Evolutionary conservation across 2,888 invertebrate species (phyloP).

Genomic region (Arenicola marina): DNA sequence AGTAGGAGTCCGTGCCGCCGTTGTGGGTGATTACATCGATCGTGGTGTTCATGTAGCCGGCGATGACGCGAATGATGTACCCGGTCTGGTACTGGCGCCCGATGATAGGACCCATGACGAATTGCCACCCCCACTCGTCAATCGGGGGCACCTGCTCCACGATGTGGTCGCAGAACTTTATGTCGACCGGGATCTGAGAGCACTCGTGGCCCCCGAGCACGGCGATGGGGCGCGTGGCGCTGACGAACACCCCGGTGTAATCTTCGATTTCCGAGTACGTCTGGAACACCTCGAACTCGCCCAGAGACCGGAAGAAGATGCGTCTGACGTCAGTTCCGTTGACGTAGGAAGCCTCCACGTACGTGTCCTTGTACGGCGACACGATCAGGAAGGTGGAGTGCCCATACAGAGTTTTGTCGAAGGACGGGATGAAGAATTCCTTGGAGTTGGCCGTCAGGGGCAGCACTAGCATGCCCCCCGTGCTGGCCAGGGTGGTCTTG

Average conservation of each 20-base stretch:
- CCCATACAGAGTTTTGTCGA: no score
- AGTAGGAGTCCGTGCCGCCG: no score
- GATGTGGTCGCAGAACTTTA: background rate
- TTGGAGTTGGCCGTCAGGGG: no score
- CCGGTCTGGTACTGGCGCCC: no score
- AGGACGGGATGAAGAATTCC: no score
- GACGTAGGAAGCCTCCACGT: constrained; percentile 1
- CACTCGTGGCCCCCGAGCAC: constrained; percentile 3
- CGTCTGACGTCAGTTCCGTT: background rate
- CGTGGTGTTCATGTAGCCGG: no score
- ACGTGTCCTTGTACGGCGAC: background rate
- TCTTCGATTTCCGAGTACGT: background rate
- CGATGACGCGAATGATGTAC: no score
- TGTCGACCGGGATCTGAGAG: background rate
- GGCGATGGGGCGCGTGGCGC: background rate
- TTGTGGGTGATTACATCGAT: no score
- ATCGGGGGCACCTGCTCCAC: background rate
- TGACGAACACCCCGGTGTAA: constrained; percentile 1
- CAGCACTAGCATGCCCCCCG: no score
- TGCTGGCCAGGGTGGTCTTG: no score
- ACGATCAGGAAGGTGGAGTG: constrained; percentile 2
- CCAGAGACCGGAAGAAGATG: constrained; percentile 3
- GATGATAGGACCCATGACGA: no score
- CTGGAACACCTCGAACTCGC: constrained; percentile 3
- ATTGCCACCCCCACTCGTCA: no score